Evolutionary conservation across 2,888 invertebrate species (phyloP), one percentile per base, ranked within the genome.

Genomic region (Phaonia tiefii): DNA sequence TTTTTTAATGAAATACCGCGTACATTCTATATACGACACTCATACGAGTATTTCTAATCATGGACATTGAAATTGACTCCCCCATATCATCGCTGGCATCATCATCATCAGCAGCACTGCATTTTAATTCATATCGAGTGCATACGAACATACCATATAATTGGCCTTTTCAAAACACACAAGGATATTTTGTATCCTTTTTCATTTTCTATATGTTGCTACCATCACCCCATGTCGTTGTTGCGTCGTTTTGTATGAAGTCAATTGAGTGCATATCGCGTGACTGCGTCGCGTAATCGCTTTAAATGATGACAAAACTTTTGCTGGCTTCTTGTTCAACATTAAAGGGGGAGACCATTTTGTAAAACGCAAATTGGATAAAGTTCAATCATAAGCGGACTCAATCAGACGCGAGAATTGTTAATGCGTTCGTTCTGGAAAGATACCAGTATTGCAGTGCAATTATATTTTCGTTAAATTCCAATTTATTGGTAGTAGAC

Each of bases 261-360:
- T 20, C 42, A 31, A 66, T 39, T 72, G 67, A 26, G 51, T 60
- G 49, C 25, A 78, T 78, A 81, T 81, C 81, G 81, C 81, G 81
- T 81, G 81, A 81, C 81, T 46, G 63, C 66, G 67, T 70, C 56
- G 58, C 71, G 75, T 81, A 81, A 78, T 81, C 81, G 78, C 42
- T 78, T 78, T 81, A 81, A 78, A 81, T 81, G 81, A 81, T 78
- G 81, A 81, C 81, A 81, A 81, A 81, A 81, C 78, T 81, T 81
- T 78, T 81, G 78, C 67, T 67, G 75, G 78, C 81, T 81, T 81
- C 75, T 63, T 39, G 63, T 11, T 37, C n/a, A n/a, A n/a, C n/a
- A n/a, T n/a, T n/a, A n/a, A n/a, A n/a, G n/a, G n/a, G n/a, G 31
- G 26, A 25, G n/a, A 8, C 8, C 8, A 31, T 31, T 31, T 31